Conservation (phyloP, 2,797 vertebrate species). For the Pseudochirops corinnae region DNA sequence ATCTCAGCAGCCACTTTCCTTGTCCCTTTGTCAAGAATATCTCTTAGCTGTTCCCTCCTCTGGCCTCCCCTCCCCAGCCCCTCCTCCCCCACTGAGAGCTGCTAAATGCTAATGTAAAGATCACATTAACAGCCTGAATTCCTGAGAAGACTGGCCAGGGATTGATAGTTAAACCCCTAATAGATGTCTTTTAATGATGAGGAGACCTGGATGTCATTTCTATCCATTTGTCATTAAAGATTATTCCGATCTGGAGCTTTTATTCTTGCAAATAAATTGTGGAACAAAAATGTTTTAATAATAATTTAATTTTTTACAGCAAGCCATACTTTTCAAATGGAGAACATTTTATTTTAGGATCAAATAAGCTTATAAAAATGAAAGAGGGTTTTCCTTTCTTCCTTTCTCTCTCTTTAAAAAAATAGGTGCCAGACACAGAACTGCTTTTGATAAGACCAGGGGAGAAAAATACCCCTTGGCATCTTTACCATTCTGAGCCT, state of each 20-base stretch:
- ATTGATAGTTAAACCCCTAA: neutral
- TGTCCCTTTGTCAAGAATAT: neutral
- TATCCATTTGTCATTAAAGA: slow-evolving; percentile 17
- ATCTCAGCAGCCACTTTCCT: neutral
- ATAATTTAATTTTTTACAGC: slow-evolving; percentile 28
- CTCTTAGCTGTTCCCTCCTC: neutral
- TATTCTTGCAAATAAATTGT: slow-evolving; percentile 42
- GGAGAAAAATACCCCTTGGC: neutral
- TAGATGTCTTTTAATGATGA: neutral
- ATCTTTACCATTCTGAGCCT: neutral
- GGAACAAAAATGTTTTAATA: neutral
- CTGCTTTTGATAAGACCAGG: neutral
- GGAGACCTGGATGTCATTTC: slow-evolving; percentile 7
- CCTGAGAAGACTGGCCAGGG: slow-evolving; percentile 5
- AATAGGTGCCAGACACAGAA: neutral
- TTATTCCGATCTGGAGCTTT: slow-evolving; percentile 9
- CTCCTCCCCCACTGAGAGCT: neutral
- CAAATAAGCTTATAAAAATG: rapidly evolving
- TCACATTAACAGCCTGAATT: slow-evolving; percentile 30
- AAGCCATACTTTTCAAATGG: slow-evolving; percentile 6
- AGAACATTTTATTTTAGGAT: neutral
- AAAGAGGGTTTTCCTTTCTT: rapidly evolving
- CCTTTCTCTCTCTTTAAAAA: neutral
- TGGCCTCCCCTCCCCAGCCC: neutral
- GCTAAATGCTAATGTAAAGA: neutral